Evolutionary conservation across 2,888 invertebrate genomes (phyloP).

Genomic region (Pristionchus japonicus): DNA sequence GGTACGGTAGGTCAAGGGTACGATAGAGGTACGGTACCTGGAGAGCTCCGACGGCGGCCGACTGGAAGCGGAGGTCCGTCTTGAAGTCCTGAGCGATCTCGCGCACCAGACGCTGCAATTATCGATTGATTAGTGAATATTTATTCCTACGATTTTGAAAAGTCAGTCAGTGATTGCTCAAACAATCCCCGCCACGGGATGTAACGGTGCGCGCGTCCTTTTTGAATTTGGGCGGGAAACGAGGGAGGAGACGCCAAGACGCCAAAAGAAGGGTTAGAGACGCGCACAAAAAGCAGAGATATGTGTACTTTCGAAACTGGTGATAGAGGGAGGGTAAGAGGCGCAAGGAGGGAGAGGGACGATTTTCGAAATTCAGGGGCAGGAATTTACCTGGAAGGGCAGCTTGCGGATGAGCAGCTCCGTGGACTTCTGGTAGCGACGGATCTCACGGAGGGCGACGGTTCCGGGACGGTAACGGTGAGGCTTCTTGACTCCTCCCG

Average conservation of each 20-base stretch:
- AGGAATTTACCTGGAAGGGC: slow-evolving; percentile 51
- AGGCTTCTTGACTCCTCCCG: slow-evolving; percentile 90
- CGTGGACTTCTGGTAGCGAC: slow-evolving; percentile 95
- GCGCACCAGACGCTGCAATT: slow-evolving; percentile 60
- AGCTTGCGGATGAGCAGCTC: slow-evolving; percentile 79
- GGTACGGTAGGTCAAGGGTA: neutral
- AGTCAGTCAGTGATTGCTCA: neutral
- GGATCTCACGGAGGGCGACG: slow-evolving; percentile 94
- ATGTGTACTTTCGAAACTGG: neutral
- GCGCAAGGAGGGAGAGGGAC: neutral
- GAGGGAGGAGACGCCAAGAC: neutral
- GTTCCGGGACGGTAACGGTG: slow-evolving; percentile 97
- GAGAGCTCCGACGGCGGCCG: slow-evolving; percentile 62
- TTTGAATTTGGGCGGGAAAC: neutral
- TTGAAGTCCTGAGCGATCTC: slow-evolving; percentile 69
- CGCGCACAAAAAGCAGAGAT: neutral
- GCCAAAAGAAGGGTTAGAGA: too few species aligned
- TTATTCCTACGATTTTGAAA: too few species aligned
- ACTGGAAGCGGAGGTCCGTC: slow-evolving; percentile 68
- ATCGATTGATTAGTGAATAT: neutral
- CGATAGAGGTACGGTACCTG: slow-evolving; percentile 46
- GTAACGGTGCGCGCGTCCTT: neutral
- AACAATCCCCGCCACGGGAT: neutral
- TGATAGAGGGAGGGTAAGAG: neutral
- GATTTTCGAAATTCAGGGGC: too few species aligned